Evolutionary conservation across 2,797 vertebrate genomes (phyloP).

Genomic region (Pteronotus mesoamericanus): DNA sequence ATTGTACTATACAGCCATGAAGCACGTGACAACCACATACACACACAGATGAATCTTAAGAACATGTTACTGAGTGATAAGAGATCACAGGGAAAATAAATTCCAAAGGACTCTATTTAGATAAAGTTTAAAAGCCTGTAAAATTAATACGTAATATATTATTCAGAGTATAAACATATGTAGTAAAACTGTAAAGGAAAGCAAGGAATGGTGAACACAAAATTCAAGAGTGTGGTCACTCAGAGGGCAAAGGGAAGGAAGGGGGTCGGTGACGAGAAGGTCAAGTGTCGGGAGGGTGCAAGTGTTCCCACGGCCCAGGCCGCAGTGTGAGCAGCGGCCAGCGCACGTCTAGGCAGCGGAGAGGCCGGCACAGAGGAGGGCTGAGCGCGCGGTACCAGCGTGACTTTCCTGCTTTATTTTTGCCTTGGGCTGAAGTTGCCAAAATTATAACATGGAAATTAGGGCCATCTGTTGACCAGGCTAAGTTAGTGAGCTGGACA

Average conservation of each 20-base stretch:
- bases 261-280: not conserved
- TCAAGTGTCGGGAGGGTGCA: fast-evolving
- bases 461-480: constrained; percentile 62
- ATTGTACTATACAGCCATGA: not conserved
- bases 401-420: constrained; percentile 63
- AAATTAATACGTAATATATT: not conserved
- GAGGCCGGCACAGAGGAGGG: not conserved
- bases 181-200: not conserved
- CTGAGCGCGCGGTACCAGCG: not conserved
- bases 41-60: not conserved
- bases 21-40: not conserved
- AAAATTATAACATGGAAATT: constrained; percentile 63
- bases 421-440: constrained; percentile 49
- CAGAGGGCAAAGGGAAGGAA: not conserved
- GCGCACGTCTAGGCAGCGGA: not conserved
- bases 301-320: not conserved
- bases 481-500: constrained; percentile 60
- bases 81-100: not conserved
- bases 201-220: not conserved
- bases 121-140: not conserved
- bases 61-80: not conserved
- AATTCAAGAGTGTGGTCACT: not conserved
- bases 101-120: not conserved
- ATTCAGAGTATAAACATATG: not conserved
- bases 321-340: not conserved